Conservation (phyloP, 2,797 vertebrate genomes). For the Thamnophis elegans region DNA sequence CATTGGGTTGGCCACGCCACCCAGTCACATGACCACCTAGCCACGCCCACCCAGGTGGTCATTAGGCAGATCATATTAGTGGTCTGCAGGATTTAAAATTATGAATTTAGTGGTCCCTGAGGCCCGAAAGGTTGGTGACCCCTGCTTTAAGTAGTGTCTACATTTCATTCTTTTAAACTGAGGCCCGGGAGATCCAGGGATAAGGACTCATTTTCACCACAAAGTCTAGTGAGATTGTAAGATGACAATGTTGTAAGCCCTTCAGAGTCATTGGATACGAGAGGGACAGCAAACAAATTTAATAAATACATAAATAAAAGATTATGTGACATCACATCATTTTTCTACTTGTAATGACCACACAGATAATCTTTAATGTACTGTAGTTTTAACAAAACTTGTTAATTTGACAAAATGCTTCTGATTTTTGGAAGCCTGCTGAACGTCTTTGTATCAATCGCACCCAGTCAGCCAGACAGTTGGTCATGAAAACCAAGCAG, state of each 20-base stretch:
- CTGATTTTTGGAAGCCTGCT: neutral
- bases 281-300: neutral
- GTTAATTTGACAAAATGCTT: neutral
- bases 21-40: too few relatives aligned
- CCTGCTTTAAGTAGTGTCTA: neutral
- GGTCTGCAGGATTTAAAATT: too few relatives aligned
- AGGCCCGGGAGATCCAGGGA: neutral
- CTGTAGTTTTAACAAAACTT: neutral
- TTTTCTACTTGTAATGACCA: neutral
- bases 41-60: too few relatives aligned
- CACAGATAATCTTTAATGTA: neutral
- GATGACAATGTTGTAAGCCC: neutral
- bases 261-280: neutral
- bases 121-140: too few relatives aligned
- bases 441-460: neutral
- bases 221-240: neutral
- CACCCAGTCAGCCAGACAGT: neutral
- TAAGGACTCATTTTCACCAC: neutral
- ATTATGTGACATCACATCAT: neutral
- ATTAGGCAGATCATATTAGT: too few relatives aligned
- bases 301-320: neutral
- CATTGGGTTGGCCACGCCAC: too few relatives aligned
- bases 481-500: neutral
- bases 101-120: too few relatives aligned
- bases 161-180: neutral